phyloP scores from a whole-genome alignment of 2,113 vertebrate genomes.

The Etia nguti region DNA sequence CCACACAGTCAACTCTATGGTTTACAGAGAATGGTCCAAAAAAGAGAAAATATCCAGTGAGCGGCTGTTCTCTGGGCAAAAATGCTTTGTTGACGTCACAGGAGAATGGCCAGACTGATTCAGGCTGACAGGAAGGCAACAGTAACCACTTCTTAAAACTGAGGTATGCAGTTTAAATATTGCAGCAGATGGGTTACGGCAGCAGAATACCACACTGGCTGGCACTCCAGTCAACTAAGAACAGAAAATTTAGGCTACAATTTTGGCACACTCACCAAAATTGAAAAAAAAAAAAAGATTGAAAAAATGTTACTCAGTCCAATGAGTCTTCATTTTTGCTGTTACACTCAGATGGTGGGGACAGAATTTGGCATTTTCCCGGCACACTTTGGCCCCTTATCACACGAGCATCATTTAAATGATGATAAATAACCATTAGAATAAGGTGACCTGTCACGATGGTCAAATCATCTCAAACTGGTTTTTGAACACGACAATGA shows the following conservation, averaged over 20 bases:
- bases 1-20: background rate
- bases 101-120: background rate
- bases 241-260: background rate
- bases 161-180: background rate
- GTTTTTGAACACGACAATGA: background rate
- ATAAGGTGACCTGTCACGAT: background rate
- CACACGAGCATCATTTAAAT: background rate
- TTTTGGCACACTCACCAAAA: background rate
- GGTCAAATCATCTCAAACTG: background rate
- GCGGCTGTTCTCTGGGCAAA: background rate
- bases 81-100: background rate
- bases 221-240: background rate
- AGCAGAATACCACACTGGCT: background rate
- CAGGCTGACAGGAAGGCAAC: background rate
- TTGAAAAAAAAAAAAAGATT: background rate
- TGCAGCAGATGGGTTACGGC: background rate
- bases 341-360: background rate
- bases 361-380: background rate
- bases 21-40: background rate
- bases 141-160: background rate
- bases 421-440: background rate
- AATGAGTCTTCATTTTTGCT: background rate
- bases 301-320: background rate
- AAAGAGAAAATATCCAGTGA: background rate
- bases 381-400: background rate